A percentile compares a stretch with the other conserved stretches of the same genome.
Conservation (phyloP, 2,113 vertebrate species). For the Theropithecus gelada region DNA sequence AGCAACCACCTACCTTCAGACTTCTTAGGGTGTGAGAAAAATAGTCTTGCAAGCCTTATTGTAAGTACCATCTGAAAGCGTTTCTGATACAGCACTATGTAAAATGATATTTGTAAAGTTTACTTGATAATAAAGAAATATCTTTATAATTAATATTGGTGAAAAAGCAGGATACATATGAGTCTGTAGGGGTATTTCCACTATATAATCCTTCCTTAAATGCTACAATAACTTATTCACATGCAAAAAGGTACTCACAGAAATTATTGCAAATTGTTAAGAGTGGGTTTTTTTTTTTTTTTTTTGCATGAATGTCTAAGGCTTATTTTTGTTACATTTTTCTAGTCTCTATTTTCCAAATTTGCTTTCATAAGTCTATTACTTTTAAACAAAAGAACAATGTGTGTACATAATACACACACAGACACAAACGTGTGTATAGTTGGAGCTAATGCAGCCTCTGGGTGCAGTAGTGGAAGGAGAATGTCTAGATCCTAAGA, state of each 20-base stretch:
- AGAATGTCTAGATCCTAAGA: neutral
- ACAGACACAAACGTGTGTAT: neutral
- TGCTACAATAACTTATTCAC: neutral
- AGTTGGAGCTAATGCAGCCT: neutral
- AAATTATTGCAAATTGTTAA: neutral
- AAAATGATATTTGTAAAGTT: neutral
- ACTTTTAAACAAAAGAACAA: neutral
- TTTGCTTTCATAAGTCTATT: neutral
- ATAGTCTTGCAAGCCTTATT: neutral
- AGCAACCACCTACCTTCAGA: neutral
- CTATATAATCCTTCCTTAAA: neutral
- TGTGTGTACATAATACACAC: neutral
- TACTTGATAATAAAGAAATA: neutral
- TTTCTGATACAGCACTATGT: neutral
- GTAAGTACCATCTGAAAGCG: neutral
- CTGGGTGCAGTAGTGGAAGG: neutral
- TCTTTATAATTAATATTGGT: constrained; percentile 13
- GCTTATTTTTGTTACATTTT: neutral
- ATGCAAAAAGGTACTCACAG: neutral
- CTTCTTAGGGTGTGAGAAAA: neutral
- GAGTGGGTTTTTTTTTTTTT: neutral
- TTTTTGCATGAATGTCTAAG: neutral
- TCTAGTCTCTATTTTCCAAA: neutral
- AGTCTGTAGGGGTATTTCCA: neutral
- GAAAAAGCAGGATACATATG: neutral